Evolutionary conservation across 2,888 invertebrate species (phyloP), one percentile per base, ranked within the genome.

Genomic region (Nomada ferruginata): DNA sequence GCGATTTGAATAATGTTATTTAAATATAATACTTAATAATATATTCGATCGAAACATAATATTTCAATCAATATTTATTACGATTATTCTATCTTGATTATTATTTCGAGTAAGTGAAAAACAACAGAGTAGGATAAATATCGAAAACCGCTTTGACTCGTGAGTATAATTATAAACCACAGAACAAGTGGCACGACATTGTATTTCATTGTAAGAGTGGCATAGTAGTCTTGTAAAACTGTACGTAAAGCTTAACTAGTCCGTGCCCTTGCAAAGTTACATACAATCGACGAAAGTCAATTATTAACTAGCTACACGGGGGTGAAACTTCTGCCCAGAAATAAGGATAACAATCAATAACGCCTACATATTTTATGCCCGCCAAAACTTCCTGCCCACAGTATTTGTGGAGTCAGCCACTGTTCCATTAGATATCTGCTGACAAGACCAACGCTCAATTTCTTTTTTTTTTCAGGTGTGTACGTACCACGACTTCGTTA

Each of bases 401-500:
- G 57, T 76, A 69, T 85, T 77, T 52, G 68, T 53, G 57, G 83
- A 75, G 66, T 79, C 55, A 57, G 47, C 59, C 23, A 10, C 20
- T n/a, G 18, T 64, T 71, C 68, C 59, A 29, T 72, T 59, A 72
- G 59, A 69, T 68, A 74, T 53, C 68, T 18, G 42, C 29, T 55
- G 55, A 80, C 64, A 75, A 75, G 74, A 73, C 70, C 85, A 85
- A 86, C 82, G 83, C 82, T 87, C 87, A 85, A 87, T 89, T 90
- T 86, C 85, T 86, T 86, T 10, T n/a, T n/a, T n/a, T 20, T 26
- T 57, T 26, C 11, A 20, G 23, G 23, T 20, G 26, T 55, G 36
- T 36, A 85, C 85, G 89, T 89, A 90, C 89, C 90, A 89, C 89
- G 89, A 90, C 89, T 91, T 92, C 89, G 89, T 91, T 91, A 91